Base-by-base conservation (phyloP, 2,888 invertebrate species). In the Drosophila testacea region DNA sequence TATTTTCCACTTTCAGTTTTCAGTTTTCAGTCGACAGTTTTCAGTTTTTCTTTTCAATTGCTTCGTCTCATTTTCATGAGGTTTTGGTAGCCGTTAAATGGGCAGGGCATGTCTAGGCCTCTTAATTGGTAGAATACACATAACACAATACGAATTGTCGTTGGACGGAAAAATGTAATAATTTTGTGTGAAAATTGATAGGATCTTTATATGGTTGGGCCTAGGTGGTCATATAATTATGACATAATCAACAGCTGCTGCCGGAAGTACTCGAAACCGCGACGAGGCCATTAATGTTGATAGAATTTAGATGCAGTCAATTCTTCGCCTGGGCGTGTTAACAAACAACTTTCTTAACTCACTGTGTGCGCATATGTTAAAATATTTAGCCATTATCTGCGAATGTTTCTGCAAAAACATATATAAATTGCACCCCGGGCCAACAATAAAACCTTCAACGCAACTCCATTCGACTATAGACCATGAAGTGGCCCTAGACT, bases 1-100 rank as follows among this genome's bases (percentile, higher is more conserved):
- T 59, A 75, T 83, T 86, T 86, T 86, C 79, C 86, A 86, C 86
- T 86, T 84, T 84, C 86, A 79, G 77, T 84, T 84, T 84, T 76
- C 50, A 55, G 61, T 64, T 46, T 64, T 64, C 60, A 65, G 65
- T 50, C 11, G 11, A 6, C 0, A 16, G 30, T 55, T 34, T 32
- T 36, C n/a, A 56, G 55, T 42, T 55, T 55, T 44, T 34, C 55
- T 56, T 56, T 56, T 56, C 55, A 36, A 56, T 56, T 56, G 32
- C 74, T 57, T 59, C 54, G 52, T 44, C 63, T 77, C 69, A 85
- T 85, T 85, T 85, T 85, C 85, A 85, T 86, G 60, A 44, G 56
- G 52, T 69, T 85, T 86, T 85, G 86, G 83, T 30, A 63, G 55
- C 54, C 47, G 50, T 63, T 66, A 65, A 63, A 64, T 66, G 67